Percentiles rank a stretch among this genome's conserved stretches.
phyloP scores from a whole-genome alignment of 1,140 invertebrate species.

The Drosophila fuyamai region DNA sequence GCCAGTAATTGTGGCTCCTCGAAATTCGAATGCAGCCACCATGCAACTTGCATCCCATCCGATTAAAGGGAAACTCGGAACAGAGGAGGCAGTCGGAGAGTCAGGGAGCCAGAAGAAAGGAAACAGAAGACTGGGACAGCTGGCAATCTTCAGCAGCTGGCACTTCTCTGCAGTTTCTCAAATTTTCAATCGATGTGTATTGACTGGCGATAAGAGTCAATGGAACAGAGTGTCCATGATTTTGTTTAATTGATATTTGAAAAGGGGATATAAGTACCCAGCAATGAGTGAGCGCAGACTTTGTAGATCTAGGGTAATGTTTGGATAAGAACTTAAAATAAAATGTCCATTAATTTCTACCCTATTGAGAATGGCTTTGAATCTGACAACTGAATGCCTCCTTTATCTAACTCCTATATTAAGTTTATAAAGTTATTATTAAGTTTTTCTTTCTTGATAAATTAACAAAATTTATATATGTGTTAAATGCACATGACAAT shows the following conservation, averaged over 20 bases:
- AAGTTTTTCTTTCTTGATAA: too few relatives aligned
- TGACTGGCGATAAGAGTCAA: constrained; percentile 3
- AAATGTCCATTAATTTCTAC: too few relatives aligned
- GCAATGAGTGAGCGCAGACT: not conserved
- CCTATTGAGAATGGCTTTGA: too few relatives aligned
- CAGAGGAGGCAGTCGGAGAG: not conserved
- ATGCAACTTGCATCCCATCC: constrained; percentile 17
- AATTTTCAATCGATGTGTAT: constrained; percentile 35
- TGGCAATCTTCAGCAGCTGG: constrained; percentile 39
- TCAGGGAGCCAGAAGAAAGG: constrained; percentile 24
- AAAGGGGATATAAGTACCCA: not conserved
- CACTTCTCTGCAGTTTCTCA: constrained; percentile 11
- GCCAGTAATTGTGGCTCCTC: constrained; percentile 24
- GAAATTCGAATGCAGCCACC: constrained; percentile 33
- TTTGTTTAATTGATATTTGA: constrained; percentile 33
- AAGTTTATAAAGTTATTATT: too few relatives aligned
- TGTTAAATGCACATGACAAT: too few relatives aligned
- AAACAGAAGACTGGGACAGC: constrained; percentile 26
- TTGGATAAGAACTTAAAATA: not conserved
- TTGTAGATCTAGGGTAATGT: not conserved
- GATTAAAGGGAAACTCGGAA: constrained; percentile 15
- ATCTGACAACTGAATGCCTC: too few relatives aligned
- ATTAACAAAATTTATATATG: too few relatives aligned
- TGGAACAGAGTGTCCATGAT: constrained; percentile 16
- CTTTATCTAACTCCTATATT: too few relatives aligned